phyloP scores from a whole-genome alignment of 2,888 invertebrate species.

The Bombylius major region DNA sequence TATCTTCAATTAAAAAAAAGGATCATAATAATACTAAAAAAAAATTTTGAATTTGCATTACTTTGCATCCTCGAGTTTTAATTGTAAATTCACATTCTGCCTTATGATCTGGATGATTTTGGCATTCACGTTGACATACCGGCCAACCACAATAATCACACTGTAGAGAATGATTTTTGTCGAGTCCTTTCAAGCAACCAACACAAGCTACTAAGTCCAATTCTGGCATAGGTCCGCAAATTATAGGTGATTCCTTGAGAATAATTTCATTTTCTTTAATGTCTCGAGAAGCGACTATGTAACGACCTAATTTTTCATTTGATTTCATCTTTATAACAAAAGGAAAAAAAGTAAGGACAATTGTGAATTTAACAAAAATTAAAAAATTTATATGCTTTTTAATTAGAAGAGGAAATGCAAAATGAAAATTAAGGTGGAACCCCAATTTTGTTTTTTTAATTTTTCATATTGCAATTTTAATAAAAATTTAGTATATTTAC shows the following conservation, averaged over 20 bases:
- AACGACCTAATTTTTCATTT: slow-evolving; percentile 49
- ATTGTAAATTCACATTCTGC: slow-evolving; percentile 60
- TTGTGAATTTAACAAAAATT: too few species aligned
- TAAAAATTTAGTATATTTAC: too few species aligned
- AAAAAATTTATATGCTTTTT: too few species aligned
- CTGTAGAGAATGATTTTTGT: slow-evolving; percentile 33
- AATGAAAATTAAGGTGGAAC: too few species aligned
- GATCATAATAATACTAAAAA: neutral
- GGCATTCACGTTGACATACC: slow-evolving; percentile 55
- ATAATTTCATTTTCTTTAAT: slow-evolving; percentile 59
- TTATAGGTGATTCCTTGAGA: slow-evolving; percentile 54
- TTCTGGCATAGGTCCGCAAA: slow-evolving; percentile 57
- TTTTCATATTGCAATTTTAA: too few species aligned
- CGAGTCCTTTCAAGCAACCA: slow-evolving; percentile 36
- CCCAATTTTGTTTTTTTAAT: too few species aligned
- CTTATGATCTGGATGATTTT: slow-evolving; percentile 45
- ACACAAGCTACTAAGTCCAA: slow-evolving; percentile 47
- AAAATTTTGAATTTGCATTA: slow-evolving; percentile 24
- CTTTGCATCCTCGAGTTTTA: slow-evolving; percentile 47
- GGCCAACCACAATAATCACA: slow-evolving; percentile 73
- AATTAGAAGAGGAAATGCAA: too few species aligned
- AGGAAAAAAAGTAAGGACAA: slow-evolving; percentile 46
- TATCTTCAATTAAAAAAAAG: slow-evolving; percentile 39
- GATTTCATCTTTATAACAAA: slow-evolving; percentile 40
- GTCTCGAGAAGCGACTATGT: slow-evolving; percentile 55